Conservation (phyloP, 2,888 invertebrate species). For the Aporophyla lueneburgensis region DNA sequence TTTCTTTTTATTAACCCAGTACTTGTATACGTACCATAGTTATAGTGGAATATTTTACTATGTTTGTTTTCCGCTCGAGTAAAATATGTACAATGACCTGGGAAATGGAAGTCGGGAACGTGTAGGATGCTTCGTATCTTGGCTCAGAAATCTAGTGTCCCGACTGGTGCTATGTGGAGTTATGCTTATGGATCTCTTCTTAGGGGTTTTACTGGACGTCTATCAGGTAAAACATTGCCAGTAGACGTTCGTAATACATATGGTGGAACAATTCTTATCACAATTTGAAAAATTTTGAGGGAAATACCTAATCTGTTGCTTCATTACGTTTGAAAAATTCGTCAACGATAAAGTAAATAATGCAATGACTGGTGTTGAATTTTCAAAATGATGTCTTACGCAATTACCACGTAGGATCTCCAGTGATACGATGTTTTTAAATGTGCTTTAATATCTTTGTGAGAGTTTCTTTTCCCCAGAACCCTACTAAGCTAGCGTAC, state of each 20-base stretch:
- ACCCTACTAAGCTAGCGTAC: neutral
- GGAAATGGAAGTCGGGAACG: slow-evolving; percentile 5
- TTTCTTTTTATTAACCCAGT: slow-evolving; percentile 69
- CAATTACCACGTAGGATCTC: too few species aligned
- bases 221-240: too few species aligned
- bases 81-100: slow-evolving; percentile 34
- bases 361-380: too few species aligned
- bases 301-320: too few species aligned
- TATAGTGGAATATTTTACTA: slow-evolving; percentile 60
- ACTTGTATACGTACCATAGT: slow-evolving; percentile 18
- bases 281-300: too few species aligned
- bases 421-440: too few species aligned
- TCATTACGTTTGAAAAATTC: too few species aligned
- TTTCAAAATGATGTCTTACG: too few species aligned
- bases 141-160: neutral
- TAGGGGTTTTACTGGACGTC: neutral
- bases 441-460: too few species aligned
- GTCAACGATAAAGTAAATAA: too few species aligned
- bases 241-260: neutral
- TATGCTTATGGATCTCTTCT: neutral
- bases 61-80: slow-evolving; percentile 54
- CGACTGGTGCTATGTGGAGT: neutral
- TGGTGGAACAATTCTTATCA: neutral
- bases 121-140: neutral
- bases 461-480: neutral